phyloP scores from a whole-genome alignment of 2,797 vertebrate species.

The Amblyopsis hoosieri region DNA sequence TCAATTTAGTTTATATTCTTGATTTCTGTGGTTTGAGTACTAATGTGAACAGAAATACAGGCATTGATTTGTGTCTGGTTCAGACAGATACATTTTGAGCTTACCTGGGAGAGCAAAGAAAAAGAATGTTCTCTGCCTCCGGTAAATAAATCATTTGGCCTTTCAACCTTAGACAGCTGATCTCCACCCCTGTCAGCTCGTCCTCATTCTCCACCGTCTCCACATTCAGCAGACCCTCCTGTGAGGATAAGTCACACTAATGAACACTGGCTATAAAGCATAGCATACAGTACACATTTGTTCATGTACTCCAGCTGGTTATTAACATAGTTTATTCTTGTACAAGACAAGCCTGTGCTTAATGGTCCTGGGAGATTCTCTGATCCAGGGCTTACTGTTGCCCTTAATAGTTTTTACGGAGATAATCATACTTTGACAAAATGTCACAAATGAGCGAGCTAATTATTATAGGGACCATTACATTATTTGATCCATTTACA shows the following conservation, averaged over 20 bases:
- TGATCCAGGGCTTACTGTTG: not conserved
- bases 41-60: conserved; percentile 7
- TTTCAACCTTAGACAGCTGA: conserved; percentile 96
- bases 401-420: conserved; percentile 3
- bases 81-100: conserved; percentile 16
- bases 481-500: conserved; percentile 9
- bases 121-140: conserved; percentile 97
- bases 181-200: conserved; percentile 94
- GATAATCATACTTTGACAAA: conserved; percentile 11
- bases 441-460: conserved; percentile 40
- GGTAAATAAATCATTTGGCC: conserved; percentile 99
- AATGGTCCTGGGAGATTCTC: not conserved
- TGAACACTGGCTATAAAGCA: conserved; percentile 32
- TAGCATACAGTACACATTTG: conserved; percentile 33
- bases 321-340: conserved; percentile 18
- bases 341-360: too few relatives aligned
- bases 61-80: conserved; percentile 11
- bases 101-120: conserved; percentile 98
- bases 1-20: not conserved
- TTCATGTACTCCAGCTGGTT: conserved; percentile 36
- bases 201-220: conserved; percentile 95
- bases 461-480: conserved; percentile 23
- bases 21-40: conserved; percentile 8
- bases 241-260: conserved; percentile 59
- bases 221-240: conserved; percentile 97